phyloP scores from a whole-genome alignment of 1,140 invertebrate species.

The Bombus fervidus region DNA sequence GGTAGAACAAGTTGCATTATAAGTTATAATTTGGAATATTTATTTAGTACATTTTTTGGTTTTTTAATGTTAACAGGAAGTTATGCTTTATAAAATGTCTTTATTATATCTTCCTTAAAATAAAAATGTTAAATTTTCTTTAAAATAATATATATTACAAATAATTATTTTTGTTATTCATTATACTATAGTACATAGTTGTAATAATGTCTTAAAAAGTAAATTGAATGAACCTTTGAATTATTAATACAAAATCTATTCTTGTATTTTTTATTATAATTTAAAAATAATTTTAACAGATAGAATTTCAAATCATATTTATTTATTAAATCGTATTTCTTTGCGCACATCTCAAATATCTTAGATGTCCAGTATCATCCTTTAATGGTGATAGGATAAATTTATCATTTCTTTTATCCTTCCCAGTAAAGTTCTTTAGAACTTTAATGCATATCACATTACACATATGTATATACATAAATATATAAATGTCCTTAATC shows the following conservation, averaged over 20 bases:
- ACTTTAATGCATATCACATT: constrained; percentile 25
- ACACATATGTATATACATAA: not conserved
- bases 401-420: not conserved
- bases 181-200: not conserved
- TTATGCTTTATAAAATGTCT: not conserved
- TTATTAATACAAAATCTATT: not conserved
- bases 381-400: not conserved
- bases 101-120: constrained; percentile 31
- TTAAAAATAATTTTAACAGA: not conserved
- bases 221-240: not conserved
- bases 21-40: not conserved
- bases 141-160: not conserved
- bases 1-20: not conserved
- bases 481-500: constrained; percentile 62
- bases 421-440: not conserved
- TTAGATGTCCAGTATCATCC: not conserved
- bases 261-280: not conserved
- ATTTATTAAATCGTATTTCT: not conserved
- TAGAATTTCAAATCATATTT: not conserved
- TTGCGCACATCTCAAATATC: not conserved
- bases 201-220: not conserved
- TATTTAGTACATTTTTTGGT: constrained; percentile 23
- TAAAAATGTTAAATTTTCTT: constrained; percentile 12
- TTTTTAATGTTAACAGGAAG: constrained; percentile 16
- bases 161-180: not conserved